Conservation (phyloP, 2,113 vertebrate species). For the Microcebus tavaratra region DNA sequence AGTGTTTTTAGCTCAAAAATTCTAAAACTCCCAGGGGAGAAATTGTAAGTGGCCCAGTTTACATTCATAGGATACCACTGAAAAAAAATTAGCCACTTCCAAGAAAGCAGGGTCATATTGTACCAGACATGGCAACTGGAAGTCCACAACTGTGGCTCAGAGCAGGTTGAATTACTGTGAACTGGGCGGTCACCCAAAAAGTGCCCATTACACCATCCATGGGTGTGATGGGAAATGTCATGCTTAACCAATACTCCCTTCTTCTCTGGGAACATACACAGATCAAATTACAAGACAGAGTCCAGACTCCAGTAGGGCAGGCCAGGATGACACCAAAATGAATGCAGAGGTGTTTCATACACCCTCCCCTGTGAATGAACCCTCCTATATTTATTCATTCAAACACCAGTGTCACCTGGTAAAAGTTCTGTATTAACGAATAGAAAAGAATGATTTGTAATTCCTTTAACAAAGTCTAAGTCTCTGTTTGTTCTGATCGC, state of each 20-base stretch:
- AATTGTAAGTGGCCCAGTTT: not conserved
- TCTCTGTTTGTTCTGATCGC: not conserved
- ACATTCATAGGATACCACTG: not conserved
- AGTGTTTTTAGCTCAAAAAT: slow-evolving; percentile 20
- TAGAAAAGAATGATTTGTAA: not conserved
- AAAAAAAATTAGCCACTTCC: not conserved
- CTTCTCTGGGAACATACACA: not conserved
- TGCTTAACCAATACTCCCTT: not conserved
- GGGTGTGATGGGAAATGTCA: not conserved
- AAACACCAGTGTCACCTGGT: not conserved
- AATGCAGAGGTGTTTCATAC: not conserved
- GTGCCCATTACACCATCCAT: not conserved
- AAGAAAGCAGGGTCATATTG: not conserved
- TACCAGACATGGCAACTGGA: not conserved
- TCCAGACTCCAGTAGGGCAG: not conserved
- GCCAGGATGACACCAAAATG: not conserved
- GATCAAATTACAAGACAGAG: not conserved
- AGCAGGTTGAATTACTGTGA: not conserved
- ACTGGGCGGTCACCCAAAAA: not conserved
- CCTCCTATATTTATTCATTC: not conserved
- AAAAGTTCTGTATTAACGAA: not conserved
- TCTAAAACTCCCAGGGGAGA: slow-evolving; percentile 36
- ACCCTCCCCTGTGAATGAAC: not conserved
- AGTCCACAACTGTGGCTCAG: not conserved
- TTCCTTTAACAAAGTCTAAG: not conserved